A percentile compares a stretch with the other conserved stretches of the same genome.
Conservation (phyloP, 2,888 invertebrate genomes). For the Hesperia comma region DNA sequence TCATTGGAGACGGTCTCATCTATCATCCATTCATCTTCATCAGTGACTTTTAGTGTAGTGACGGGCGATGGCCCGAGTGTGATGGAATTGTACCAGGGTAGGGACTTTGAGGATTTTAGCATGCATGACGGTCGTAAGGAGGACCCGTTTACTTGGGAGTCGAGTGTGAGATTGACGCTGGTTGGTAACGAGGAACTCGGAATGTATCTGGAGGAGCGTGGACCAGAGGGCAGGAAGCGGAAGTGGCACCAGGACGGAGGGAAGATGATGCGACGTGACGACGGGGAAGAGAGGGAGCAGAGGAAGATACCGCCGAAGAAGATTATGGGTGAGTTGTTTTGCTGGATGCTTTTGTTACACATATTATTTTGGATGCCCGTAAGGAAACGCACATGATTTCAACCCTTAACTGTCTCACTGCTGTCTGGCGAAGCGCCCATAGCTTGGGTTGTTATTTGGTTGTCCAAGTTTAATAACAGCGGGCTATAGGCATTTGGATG, state of each 20-base stretch:
- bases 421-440: too few relatives aligned
- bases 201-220: slow-evolving; percentile 74
- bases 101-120: slow-evolving; percentile 56
- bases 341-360: too few relatives aligned
- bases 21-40: slow-evolving; percentile 59
- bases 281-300: slow-evolving; percentile 70
- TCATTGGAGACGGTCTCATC: slow-evolving; percentile 42
- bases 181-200: slow-evolving; percentile 70
- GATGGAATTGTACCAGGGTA: slow-evolving; percentile 66
- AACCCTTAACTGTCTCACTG: too few relatives aligned
- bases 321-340: slow-evolving; percentile 69
- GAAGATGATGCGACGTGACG: slow-evolving; percentile 69
- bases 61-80: slow-evolving; percentile 61
- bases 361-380: too few relatives aligned
- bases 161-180: slow-evolving; percentile 64
- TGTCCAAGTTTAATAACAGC: too few relatives aligned
- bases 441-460: too few relatives aligned
- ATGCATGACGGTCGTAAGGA: slow-evolving; percentile 73
- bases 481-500: too few relatives aligned
- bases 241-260: slow-evolving; percentile 67
- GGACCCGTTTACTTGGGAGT: slow-evolving; percentile 70
- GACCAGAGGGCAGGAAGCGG: slow-evolving; percentile 73
- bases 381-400: too few relatives aligned
- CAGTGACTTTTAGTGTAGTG: slow-evolving; percentile 59
- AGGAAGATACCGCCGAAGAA: slow-evolving; percentile 76